Conservation (phyloP, 1,140 invertebrate genomes). For the Apis dorsata region DNA sequence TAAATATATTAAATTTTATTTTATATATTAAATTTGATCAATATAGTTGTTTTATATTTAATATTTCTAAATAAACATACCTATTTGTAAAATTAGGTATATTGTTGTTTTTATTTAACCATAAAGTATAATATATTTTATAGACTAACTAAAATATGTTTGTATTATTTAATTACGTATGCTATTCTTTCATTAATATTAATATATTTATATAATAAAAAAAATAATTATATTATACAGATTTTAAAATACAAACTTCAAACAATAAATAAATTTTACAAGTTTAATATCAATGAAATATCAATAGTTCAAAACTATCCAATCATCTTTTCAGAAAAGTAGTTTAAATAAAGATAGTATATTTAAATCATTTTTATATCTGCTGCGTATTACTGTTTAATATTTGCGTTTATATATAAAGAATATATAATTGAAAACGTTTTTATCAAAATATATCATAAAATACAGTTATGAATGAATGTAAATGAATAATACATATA, state of each 20-base stretch:
- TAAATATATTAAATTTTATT: neutral
- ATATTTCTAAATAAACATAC: neutral
- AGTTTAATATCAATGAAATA: neutral
- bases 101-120: neutral
- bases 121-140: neutral
- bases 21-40: too few species aligned
- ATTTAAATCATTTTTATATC: neutral
- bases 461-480: slow-evolving; percentile 25
- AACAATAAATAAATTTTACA: neutral
- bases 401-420: slow-evolving; percentile 6
- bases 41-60: neutral
- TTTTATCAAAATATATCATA: neutral
- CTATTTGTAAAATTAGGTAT: neutral
- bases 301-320: neutral
- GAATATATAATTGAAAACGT: slow-evolving; percentile 16
- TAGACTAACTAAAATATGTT: slow-evolving; percentile 1
- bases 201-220: neutral
- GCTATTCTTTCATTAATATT: neutral
- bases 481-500: neutral
- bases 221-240: neutral
- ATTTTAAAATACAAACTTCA: neutral
- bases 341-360: slow-evolving; percentile 6
- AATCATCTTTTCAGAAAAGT: slow-evolving; percentile 1
- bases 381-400: neutral
- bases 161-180: too few species aligned